Evolutionary conservation across 2,888 invertebrate species (phyloP).

Genomic region (Siphlonurus alternatus): DNA sequence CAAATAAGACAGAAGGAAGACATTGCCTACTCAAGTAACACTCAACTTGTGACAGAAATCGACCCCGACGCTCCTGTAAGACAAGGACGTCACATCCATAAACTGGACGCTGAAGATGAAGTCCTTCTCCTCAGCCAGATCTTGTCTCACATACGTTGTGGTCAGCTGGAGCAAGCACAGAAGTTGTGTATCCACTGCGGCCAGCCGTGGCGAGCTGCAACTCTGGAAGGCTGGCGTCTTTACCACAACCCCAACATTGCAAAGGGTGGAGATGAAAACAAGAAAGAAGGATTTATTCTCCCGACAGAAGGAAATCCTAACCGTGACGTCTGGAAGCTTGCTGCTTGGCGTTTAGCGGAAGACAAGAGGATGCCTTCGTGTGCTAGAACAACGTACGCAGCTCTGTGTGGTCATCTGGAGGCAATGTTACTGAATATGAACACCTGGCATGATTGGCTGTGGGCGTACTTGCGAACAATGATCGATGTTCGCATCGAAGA

Average conservation of each 20-base stretch:
- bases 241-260: slow-evolving; percentile 71
- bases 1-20: slow-evolving; percentile 29
- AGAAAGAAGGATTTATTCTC: slow-evolving; percentile 21
- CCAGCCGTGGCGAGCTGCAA: slow-evolving; percentile 81
- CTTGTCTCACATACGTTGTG: slow-evolving; percentile 66
- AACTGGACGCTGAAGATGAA: slow-evolving; percentile 49
- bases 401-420: slow-evolving; percentile 67
- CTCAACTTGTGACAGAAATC: slow-evolving; percentile 45
- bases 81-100: slow-evolving; percentile 32
- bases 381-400: slow-evolving; percentile 50
- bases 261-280: slow-evolving; percentile 17
- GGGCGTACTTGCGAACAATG: slow-evolving; percentile 70
- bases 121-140: slow-evolving; percentile 38
- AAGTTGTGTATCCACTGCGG: slow-evolving; percentile 70
- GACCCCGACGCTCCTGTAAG: slow-evolving; percentile 83
- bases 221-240: slow-evolving; percentile 78
- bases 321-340: slow-evolving; percentile 37
- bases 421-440: slow-evolving; percentile 56
- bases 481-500: slow-evolving; percentile 75
- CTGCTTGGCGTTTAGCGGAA: slow-evolving; percentile 35
- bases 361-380: slow-evolving; percentile 20
- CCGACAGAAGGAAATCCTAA: slow-evolving; percentile 69
- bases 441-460: slow-evolving; percentile 81
- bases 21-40: slow-evolving; percentile 38
- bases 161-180: slow-evolving; percentile 70